phyloP scores from a whole-genome alignment of 2,888 invertebrate species.

The Zaprionus lineosus region DNA sequence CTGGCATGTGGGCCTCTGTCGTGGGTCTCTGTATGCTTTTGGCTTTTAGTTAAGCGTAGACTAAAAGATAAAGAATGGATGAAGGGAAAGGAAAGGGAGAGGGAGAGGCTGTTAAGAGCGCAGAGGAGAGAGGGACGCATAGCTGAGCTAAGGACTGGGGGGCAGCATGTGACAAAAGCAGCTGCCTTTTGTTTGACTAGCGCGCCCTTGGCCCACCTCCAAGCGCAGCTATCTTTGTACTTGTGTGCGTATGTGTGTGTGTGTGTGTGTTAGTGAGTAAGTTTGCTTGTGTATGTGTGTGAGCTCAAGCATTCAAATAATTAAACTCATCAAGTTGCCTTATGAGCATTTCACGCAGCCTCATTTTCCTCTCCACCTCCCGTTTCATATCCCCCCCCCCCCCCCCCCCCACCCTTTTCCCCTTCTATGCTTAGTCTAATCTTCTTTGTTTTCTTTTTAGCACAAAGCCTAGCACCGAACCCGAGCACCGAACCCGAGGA shows the following conservation, averaged over 20 bases:
- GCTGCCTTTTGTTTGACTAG: constrained; percentile 74
- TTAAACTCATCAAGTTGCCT: constrained; percentile 80
- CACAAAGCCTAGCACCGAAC: constrained; percentile 43
- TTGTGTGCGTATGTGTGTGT: constrained; percentile 1
- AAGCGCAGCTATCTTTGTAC: background rate
- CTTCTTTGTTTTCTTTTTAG: constrained; percentile 72
- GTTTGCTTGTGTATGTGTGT: constrained; percentile 37
- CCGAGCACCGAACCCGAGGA: no score
- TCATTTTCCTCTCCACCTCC: background rate
- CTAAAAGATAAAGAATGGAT: no score
- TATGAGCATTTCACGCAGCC: constrained; percentile 52
- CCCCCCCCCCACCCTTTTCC: background rate
- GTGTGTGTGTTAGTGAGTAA: constrained; percentile 9
- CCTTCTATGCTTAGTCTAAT: constrained; percentile 60
- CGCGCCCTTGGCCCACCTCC: constrained; percentile 54
- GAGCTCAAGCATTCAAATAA: constrained; percentile 78
- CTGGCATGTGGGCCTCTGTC: constrained; percentile 27
- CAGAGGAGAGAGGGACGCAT: background rate
- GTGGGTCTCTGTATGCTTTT: constrained; percentile 20
- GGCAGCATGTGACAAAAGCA: constrained; percentile 71
- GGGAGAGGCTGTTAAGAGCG: background rate
- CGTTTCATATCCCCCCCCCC: background rate
- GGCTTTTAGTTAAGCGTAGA: constrained; percentile 16
- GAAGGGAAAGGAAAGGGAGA: no score
- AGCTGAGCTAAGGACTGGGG: background rate